Evolutionary conservation across 2,797 vertebrate species (phyloP).

Genomic region (Lagodon rhomboides): DNA sequence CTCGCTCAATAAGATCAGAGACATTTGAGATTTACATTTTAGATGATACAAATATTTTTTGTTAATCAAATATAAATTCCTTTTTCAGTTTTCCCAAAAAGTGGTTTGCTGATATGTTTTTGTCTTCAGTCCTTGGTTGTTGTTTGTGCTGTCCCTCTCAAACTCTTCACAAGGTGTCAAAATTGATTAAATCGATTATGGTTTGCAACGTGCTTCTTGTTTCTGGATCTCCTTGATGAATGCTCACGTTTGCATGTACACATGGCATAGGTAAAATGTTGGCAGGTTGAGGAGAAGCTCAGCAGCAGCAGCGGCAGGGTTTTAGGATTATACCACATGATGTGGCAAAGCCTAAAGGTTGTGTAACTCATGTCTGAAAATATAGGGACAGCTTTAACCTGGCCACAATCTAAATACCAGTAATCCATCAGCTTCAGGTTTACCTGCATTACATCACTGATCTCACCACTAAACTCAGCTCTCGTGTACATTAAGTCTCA

Average conservation of each 20-base stretch:
- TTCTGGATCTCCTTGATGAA: background rate
- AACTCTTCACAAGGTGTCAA: background rate
- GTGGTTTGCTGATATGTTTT: background rate
- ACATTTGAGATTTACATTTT: background rate
- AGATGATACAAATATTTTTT: background rate
- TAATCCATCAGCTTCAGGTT: constrained; percentile 53
- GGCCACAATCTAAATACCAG: constrained; percentile 26
- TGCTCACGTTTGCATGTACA: background rate
- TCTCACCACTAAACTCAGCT: background rate
- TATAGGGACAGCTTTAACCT: constrained; percentile 30
- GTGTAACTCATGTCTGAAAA: constrained; percentile 54
- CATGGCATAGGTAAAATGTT: constrained; percentile 14
- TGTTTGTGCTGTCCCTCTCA: background rate
- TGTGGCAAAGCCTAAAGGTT: constrained; percentile 45
- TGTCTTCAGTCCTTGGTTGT: background rate
- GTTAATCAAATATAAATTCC: background rate
- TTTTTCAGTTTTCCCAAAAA: background rate
- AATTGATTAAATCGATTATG: background rate
- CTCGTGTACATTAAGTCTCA: background rate
- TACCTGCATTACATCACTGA: constrained; percentile 51
- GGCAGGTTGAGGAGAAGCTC: constrained; percentile 5
- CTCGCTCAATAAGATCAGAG: background rate
- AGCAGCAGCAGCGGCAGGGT: background rate
- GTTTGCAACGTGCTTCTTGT: background rate
- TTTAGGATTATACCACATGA: constrained; percentile 22